Percentiles rank a stretch among this genome's conserved stretches.
These are phyloP conservation scores for Gadus macrocephalus DNA, from an alignment of 2,113 vertebrate genomes.

Conservation along the genomic window DNA sequence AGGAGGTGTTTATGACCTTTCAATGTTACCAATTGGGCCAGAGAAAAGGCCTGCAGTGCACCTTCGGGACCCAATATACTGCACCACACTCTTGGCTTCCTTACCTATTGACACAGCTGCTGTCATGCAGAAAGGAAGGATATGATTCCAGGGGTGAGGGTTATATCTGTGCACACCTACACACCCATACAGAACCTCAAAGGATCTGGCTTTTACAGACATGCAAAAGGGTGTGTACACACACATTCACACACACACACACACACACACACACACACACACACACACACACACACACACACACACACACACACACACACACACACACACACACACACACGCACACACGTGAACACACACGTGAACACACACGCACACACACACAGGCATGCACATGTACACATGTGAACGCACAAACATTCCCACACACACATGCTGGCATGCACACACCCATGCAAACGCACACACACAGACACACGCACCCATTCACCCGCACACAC, in stretches of 20 bases:
- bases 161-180: neutral
- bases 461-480: neutral
- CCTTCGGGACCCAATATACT: constrained; percentile 38
- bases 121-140: constrained; percentile 52
- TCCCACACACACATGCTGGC: neutral
- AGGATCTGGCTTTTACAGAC: neutral
- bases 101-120: constrained; percentile 68
- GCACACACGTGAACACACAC: constrained; percentile 18
- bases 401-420: neutral
- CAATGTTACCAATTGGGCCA: constrained; percentile 51
- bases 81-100: constrained; percentile 51
- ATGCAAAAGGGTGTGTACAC: constrained; percentile 6
- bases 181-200: neutral
- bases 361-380: constrained; percentile 27
- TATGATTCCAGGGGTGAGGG: constrained; percentile 13
- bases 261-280: neutral
- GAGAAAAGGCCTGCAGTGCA: constrained; percentile 36
- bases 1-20: constrained; percentile 53
- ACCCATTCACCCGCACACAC: constrained; percentile 13
- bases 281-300: neutral
- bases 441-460: neutral
- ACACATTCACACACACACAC: constrained; percentile 5
- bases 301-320: neutral
- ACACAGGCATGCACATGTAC: neutral
- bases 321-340: constrained; percentile 4